Conservation (phyloP, 2,113 vertebrate genomes). For the Sander vitreus region DNA sequence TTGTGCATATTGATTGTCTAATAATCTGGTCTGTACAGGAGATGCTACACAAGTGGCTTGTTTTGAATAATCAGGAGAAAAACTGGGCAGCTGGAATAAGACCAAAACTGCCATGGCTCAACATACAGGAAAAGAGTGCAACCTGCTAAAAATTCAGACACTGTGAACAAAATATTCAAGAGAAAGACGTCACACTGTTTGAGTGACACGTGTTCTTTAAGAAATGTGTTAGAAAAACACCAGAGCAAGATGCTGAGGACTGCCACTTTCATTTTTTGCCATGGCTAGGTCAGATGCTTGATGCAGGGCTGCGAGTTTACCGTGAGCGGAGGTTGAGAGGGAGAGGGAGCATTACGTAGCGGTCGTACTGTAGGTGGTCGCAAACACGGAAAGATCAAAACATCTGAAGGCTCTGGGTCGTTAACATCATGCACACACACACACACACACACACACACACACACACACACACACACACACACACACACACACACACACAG, state of each 20-base stretch:
- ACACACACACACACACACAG: too few species aligned
- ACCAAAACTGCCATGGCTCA: neutral
- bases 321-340: conserved; percentile 21
- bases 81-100: neutral
- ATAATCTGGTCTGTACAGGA: conserved; percentile 12
- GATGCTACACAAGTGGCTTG: conserved; percentile 5
- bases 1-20: neutral
- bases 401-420: conserved; percentile 58
- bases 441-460: too few species aligned
- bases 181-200: conserved; percentile 45
- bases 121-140: conserved; percentile 7
- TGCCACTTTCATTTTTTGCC: conserved; percentile 60
- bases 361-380: conserved; percentile 73
- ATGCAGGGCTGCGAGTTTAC: conserved; percentile 33
- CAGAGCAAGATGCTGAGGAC: conserved; percentile 27
- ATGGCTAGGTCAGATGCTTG: conserved; percentile 53
- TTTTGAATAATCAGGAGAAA: conserved; percentile 33
- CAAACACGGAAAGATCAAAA: conserved; percentile 67
- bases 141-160: conserved; percentile 14
- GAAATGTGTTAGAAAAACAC: conserved; percentile 37
- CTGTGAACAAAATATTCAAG: conserved; percentile 1
- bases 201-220: conserved; percentile 47
- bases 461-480: too few species aligned
- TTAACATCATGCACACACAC: conserved; percentile 63
- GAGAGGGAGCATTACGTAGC: conserved; percentile 43